These are phyloP conservation scores for Pandemis corylana DNA, from an alignment of 2,888 invertebrate genomes.

Conservation along the genomic window DNA sequence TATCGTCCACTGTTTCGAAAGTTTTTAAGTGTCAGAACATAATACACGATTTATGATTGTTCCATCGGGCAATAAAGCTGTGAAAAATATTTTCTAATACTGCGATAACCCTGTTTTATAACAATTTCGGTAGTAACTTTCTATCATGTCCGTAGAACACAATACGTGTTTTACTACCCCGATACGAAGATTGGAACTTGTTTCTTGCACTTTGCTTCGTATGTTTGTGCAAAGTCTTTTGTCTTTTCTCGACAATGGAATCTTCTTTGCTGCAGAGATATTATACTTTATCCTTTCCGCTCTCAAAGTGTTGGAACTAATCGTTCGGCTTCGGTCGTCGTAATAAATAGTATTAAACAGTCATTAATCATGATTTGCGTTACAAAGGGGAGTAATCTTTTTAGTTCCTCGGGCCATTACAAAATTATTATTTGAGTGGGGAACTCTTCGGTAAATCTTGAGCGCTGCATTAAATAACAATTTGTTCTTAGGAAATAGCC, in stretches of 20 bases:
- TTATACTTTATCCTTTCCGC: conserved; percentile 7
- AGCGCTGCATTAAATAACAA: conserved; percentile 14
- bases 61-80: conserved; percentile 4
- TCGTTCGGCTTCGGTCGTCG: conserved; percentile 11
- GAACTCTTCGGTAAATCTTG: conserved; percentile 14
- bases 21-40: conserved; percentile 1
- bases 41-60: conserved; percentile 11
- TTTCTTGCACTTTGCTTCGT: background rate
- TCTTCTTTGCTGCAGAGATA: background rate
- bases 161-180: background rate
- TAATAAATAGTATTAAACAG: conserved; percentile 43
- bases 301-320: conserved; percentile 15
- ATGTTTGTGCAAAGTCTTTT: background rate
- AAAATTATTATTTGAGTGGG: conserved; percentile 19
- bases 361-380: conserved; percentile 66
- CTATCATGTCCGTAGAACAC: background rate
- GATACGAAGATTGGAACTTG: background rate
- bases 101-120: conserved; percentile 16
- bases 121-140: conserved; percentile 27
- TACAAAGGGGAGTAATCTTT: conserved; percentile 50
- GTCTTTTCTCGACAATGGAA: background rate
- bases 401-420: conserved; percentile 24
- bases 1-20: conserved; percentile 6
- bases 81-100: conserved; percentile 16
- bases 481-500: background rate